phyloP scores from a whole-genome alignment of 1,140 invertebrate genomes.

The Frieseomelitta varia region DNA sequence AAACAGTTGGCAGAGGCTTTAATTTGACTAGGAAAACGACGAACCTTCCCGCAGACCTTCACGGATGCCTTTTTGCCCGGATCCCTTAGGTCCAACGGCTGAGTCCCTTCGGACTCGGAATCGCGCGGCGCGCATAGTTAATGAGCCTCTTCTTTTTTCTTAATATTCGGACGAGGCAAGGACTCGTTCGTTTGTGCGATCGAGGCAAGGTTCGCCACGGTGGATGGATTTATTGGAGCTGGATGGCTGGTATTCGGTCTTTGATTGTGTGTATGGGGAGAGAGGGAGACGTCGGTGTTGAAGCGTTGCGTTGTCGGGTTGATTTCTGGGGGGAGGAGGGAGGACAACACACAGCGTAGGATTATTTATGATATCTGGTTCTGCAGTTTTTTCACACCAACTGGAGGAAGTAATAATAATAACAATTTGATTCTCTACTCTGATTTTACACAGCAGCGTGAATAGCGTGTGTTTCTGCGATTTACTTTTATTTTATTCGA shows the following conservation, averaged over 20 bases:
- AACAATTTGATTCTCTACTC: no score
- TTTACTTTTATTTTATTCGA: no score
- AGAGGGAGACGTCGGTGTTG: background rate
- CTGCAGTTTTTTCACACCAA: no score
- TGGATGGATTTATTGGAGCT: slow-evolving; percentile 1
- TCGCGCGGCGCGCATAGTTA: slow-evolving; percentile 2
- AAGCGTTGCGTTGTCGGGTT: background rate
- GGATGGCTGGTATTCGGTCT: background rate
- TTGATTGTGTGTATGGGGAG: no score
- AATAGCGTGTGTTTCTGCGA: no score
- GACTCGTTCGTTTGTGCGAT: background rate
- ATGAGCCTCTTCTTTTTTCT: slow-evolving; percentile 5
- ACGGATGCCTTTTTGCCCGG: slow-evolving; percentile 24
- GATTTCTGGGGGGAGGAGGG: background rate
- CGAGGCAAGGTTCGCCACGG: background rate
- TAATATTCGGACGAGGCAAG: background rate
- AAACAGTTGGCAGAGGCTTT: slow-evolving; percentile 33
- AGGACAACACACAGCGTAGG: background rate
- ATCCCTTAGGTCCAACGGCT: background rate
- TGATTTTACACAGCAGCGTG: no score
- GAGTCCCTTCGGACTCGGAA: background rate
- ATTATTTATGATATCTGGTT: background rate
- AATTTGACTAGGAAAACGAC: slow-evolving; percentile 44
- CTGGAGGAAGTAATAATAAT: no score
- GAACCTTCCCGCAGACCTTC: background rate